Base-by-base conservation (phyloP, 92 coral and sea anemone genomes). In the Palythoa heliodiscus region DNA sequence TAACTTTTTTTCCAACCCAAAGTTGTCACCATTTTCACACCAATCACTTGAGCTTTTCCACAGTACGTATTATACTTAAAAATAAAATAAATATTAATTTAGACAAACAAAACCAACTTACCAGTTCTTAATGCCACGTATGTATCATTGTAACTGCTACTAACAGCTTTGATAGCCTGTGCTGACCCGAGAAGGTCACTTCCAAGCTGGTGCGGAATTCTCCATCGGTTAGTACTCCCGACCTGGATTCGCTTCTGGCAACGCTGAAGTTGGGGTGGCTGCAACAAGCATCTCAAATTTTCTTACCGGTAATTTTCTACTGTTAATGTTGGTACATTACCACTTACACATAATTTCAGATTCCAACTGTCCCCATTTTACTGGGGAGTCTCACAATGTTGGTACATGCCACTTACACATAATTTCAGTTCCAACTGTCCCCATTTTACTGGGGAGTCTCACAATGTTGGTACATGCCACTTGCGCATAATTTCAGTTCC, bases 181-280 rank as follows among this genome's bases (percentile, higher is more conserved):
- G 95, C 91, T 15, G 98, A 94, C 54, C 98, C 98, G 17, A 96
- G 93, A 38, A 96, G 88, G 76, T 96, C 98, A 84, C 93, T 94
- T 23, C 96, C 93, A 2, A 96, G 92, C 19, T 91, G 82, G 77
- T 89, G 87, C 17, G 98, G 95, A 12, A 96, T 86, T 12, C 98
- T 87, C 98, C 98, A 96, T 73, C 98, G 87, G 83, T 96, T 96
- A 60, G 98, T 94, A 83, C 35, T 90, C 11, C 98, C 98, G 71
- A 96, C 98, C 85, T 94, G 94, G 61, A 95, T 86, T 20, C 98
- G 92, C 73, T 96, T 91, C 73, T 95, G 91, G 71, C 98, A 88
- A 37, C 92, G 91, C 19, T 93, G 98, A 14, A 92, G 71, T 39
- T 77, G 68, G n/a, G 98, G 98, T 7, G 98, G 94, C 98, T 96